Evolutionary conservation across 1,140 invertebrate species (phyloP).

Genomic region (Pissodes strobi): DNA sequence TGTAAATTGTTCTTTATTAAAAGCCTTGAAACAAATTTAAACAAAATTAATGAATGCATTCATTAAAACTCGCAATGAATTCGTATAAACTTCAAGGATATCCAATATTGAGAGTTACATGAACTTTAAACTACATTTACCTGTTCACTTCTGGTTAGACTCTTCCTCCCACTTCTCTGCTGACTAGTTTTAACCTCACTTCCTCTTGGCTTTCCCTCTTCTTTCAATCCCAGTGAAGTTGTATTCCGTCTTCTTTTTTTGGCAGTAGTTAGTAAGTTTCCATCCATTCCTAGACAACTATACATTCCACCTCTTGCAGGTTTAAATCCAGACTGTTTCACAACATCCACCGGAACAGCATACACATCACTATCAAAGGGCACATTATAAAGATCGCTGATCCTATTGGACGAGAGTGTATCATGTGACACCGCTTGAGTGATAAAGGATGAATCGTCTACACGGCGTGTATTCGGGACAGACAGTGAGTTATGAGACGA

Average conservation of each 20-base stretch:
- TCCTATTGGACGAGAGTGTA: conserved; percentile 70
- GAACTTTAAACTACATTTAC: conserved; percentile 2
- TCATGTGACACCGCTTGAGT: conserved; percentile 85
- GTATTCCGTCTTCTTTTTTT: conserved; percentile 66
- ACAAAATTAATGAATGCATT: too few relatives aligned
- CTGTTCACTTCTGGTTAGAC: conserved; percentile 13
- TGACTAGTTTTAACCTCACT: neutral
- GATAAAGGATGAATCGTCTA: conserved; percentile 82
- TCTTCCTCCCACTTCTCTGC: conserved; percentile 15
- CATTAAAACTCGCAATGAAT: too few relatives aligned
- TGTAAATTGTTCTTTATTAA: too few relatives aligned
- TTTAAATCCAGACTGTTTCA: conserved; percentile 62
- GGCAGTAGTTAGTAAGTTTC: conserved; percentile 35
- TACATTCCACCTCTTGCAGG: conserved; percentile 59
- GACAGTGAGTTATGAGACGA: conserved; percentile 81
- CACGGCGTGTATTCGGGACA: conserved; percentile 68
- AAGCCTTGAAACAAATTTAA: too few relatives aligned
- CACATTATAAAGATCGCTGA: conserved; percentile 83
- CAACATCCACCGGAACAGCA: conserved; percentile 79
- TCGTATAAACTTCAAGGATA: too few relatives aligned
- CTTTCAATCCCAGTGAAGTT: conserved; percentile 59
- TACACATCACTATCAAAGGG: conserved; percentile 86
- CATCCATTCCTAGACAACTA: conserved; percentile 3
- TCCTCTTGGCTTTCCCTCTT: neutral
- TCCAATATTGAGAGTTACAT: too few relatives aligned